phyloP scores from a whole-genome alignment of 2,113 vertebrate species.

The Ammospiza nelsoni region DNA sequence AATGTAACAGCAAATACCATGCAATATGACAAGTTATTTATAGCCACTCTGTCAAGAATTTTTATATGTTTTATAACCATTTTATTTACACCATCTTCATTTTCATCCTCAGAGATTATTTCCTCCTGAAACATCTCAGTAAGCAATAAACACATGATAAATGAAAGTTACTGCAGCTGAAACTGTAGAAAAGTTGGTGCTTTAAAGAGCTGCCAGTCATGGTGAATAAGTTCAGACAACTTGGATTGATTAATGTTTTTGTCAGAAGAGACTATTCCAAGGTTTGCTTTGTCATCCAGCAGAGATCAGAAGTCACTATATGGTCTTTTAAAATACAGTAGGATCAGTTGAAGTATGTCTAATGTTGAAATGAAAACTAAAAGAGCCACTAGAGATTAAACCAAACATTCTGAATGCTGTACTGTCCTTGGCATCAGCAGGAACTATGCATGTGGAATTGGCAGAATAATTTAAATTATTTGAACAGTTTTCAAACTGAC shows the following conservation, averaged over 20 bases:
- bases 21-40: background rate
- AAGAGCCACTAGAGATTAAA: background rate
- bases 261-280: background rate
- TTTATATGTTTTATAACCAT: background rate
- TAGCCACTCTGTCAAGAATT: background rate
- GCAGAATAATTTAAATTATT: background rate
- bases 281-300: background rate
- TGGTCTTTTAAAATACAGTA: background rate
- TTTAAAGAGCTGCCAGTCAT: background rate
- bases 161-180: background rate
- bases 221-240: background rate
- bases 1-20: background rate
- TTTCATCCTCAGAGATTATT: background rate
- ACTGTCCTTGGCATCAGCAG: background rate
- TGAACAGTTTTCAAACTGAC: background rate
- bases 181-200: background rate
- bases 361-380: background rate
- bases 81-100: background rate
- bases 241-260: background rate
- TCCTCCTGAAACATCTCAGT: background rate
- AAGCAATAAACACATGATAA: background rate
- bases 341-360: background rate
- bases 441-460: background rate
- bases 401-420: background rate
- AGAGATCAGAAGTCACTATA: conserved; percentile 7